A percentile compares a stretch with the other conserved stretches of the same genome.
Conservation (phyloP, 2,113 vertebrate species). For the Chionomys nivalis region DNA sequence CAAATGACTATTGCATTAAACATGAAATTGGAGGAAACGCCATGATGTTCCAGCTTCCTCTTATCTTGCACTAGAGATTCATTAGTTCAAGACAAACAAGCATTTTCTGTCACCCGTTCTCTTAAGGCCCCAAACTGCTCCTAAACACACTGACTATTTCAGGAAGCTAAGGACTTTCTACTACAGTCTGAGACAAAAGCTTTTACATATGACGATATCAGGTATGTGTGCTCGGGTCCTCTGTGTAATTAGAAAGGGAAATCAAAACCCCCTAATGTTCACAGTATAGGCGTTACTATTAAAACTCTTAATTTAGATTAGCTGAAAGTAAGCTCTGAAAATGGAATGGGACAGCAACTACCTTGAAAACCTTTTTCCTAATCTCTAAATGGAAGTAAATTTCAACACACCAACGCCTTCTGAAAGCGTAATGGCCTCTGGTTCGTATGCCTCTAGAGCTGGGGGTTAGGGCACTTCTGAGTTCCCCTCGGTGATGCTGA, state of each 20-base stretch:
- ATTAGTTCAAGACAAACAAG: slow-evolving; percentile 81
- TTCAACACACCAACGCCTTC: neutral
- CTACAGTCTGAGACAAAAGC: slow-evolving; percentile 45
- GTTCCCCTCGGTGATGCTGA: neutral
- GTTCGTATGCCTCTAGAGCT: neutral
- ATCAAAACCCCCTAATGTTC: slow-evolving; percentile 34
- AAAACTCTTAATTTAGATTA: slow-evolving; percentile 46
- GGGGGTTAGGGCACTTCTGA: neutral
- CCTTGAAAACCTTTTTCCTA: slow-evolving; percentile 41
- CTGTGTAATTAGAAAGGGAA: slow-evolving; percentile 60
- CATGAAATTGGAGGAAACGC: slow-evolving; percentile 62
- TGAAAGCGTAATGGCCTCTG: neutral
- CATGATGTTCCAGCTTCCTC: slow-evolving; percentile 47
- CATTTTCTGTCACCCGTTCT: slow-evolving; percentile 57
- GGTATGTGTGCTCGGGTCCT: neutral
- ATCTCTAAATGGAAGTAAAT: slow-evolving; percentile 19
- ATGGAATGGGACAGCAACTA: slow-evolving; percentile 6
- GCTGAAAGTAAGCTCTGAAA: slow-evolving; percentile 61
- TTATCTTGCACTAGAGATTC: slow-evolving; percentile 60
- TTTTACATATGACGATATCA: neutral
- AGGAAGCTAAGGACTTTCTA: slow-evolving; percentile 63
- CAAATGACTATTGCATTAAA: slow-evolving; percentile 63
- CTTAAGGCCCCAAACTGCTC: slow-evolving; percentile 42
- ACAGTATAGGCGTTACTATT: slow-evolving; percentile 11
- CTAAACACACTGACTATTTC: slow-evolving; percentile 62